Conservation (phyloP, 2,888 invertebrate species). For the Chymomyza amoena region DNA sequence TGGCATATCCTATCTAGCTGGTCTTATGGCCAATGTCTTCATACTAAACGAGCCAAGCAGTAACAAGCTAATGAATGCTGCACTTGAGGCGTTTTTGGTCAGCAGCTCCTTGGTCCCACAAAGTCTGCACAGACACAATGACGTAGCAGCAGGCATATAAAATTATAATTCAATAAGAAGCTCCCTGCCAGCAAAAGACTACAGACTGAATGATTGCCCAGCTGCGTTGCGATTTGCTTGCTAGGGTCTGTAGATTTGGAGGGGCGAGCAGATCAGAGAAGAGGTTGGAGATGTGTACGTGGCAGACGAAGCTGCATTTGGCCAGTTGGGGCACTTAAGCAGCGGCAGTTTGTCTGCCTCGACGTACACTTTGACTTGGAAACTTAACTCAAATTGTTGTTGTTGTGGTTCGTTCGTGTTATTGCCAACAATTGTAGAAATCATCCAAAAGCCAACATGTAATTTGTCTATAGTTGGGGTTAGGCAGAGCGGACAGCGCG, state of each 20-base stretch:
- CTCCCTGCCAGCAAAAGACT: conserved; percentile 15
- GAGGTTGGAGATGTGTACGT: background rate
- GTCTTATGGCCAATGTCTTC: conserved; percentile 7
- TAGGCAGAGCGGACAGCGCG: conserved; percentile 9
- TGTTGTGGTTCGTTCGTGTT: conserved; percentile 32
- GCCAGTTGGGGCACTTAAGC: conserved; percentile 45
- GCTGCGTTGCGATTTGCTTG: conserved; percentile 29
- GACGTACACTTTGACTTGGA: conserved; percentile 9
- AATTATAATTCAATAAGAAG: conserved; percentile 68
- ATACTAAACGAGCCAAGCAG: background rate
- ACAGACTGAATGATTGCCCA: conserved; percentile 32
- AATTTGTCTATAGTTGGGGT: conserved; percentile 51
- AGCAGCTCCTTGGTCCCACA: conserved; percentile 30
- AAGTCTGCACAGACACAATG: conserved; percentile 48
- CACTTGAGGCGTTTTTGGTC: conserved; percentile 15
- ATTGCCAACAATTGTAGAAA: conserved; percentile 67
- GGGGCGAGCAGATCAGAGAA: too few relatives aligned
- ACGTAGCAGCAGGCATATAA: conserved; percentile 51
- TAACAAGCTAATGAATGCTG: conserved; percentile 9
- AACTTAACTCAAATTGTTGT: conserved; percentile 5
- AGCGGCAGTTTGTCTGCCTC: conserved; percentile 60
- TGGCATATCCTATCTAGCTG: background rate
- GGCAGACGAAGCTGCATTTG: conserved; percentile 24
- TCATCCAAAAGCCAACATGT: conserved; percentile 66
- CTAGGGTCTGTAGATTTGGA: background rate